These are phyloP conservation scores for Troides helena DNA, from an alignment of 2,888 invertebrate genomes.

Conservation along the genomic window DNA sequence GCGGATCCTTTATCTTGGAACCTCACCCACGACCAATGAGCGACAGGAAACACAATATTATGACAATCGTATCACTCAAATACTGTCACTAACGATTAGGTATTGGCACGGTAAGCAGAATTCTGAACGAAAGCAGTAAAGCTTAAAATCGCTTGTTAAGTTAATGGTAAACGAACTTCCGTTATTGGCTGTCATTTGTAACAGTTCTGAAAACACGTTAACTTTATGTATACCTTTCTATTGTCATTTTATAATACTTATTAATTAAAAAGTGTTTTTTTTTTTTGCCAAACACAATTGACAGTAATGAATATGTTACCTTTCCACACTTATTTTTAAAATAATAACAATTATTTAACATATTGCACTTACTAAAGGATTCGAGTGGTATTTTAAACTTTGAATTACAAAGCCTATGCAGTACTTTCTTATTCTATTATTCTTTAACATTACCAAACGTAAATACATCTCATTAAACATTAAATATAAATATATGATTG, in stretches of 20 bases:
- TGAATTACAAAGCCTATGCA: no score
- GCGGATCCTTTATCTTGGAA: conserved; percentile 40
- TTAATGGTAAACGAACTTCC: conserved; percentile 40
- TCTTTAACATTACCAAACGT: no score
- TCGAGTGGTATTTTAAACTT: neutral
- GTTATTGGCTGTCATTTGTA: conserved; percentile 51
- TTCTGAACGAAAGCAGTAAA: neutral
- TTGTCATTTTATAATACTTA: neutral
- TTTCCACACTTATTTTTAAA: no score
- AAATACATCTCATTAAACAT: no score
- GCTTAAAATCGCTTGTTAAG: conserved; percentile 34
- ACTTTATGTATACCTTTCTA: neutral
- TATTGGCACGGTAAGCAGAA: conserved; percentile 29
- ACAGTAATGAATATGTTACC: no score
- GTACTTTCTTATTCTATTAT: neutral
- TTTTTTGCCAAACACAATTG: no score
- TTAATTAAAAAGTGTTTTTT: neutral
- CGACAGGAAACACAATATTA: conserved; percentile 65
- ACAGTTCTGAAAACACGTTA: no score
- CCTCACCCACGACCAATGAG: conserved; percentile 55
- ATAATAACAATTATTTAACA: neutral
- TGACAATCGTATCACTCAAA: conserved; percentile 67
- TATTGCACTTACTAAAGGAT: neutral
- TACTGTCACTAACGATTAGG: conserved; percentile 47
- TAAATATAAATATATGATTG: no score